A percentile compares a stretch with the other conserved stretches of the same genome.
These are phyloP conservation scores for Entomyzon cyanotis DNA, from an alignment of 2,113 vertebrate species.

Conservation along the genomic window DNA sequence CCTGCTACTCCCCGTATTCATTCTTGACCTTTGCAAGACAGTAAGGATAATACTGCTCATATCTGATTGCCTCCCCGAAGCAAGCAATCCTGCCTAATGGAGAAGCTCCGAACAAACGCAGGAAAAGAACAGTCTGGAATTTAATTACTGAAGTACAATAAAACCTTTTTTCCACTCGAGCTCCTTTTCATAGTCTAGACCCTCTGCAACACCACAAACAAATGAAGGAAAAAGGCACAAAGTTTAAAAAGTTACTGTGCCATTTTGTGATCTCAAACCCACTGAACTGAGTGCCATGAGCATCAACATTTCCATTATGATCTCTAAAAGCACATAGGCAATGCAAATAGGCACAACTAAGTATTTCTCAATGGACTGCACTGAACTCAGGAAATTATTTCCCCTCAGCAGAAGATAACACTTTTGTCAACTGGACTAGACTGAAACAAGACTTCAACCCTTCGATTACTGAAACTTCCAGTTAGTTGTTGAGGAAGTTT, in stretches of 20 bases:
- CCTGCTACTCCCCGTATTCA: neutral
- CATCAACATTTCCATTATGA: neutral
- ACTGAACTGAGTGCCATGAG: no score
- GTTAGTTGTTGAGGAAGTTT: neutral
- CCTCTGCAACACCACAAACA: neutral
- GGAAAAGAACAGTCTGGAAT: neutral
- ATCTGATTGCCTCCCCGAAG: neutral
- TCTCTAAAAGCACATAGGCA: neutral
- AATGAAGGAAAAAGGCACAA: neutral
- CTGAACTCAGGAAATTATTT: neutral
- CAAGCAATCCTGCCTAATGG: neutral
- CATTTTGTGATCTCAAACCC: neutral
- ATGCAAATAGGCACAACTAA: rapidly evolving
- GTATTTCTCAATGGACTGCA: neutral
- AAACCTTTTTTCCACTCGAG: neutral
- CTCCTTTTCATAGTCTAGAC: neutral
- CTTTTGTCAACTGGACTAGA: neutral
- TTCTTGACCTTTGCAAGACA: neutral
- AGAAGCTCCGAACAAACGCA: neutral
- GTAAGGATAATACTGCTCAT: neutral
- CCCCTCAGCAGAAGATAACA: neutral
- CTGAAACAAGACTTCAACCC: neutral
- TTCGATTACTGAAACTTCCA: neutral
- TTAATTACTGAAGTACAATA: neutral
- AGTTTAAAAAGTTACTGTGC: neutral